phyloP scores from a whole-genome alignment of 2,797 vertebrate genomes.

The Hafferia zeledoni region DNA sequence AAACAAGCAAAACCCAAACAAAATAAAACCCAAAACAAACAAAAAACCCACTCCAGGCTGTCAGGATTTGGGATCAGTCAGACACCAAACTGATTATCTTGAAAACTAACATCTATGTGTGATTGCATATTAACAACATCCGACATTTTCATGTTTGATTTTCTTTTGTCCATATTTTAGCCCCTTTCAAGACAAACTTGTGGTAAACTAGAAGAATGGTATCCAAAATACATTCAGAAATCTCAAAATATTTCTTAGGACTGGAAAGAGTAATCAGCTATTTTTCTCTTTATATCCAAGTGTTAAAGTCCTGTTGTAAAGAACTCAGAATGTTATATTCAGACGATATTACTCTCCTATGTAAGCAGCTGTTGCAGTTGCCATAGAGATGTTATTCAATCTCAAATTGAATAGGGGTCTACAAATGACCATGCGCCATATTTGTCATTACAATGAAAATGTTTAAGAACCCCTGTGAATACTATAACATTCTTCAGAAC shows the following conservation, averaged over 20 bases:
- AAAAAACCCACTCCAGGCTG: neutral
- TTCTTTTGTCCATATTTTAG: neutral
- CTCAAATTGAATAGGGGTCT: neutral
- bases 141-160: neutral
- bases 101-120: neutral
- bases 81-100: neutral
- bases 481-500: neutral
- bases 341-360: neutral
- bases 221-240: neutral
- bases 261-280: neutral
- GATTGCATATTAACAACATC: neutral
- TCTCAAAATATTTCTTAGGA: neutral
- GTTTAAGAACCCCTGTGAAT: neutral
- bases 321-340: neutral
- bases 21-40: neutral
- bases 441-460: neutral
- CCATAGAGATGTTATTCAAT: slow-evolving; percentile 22
- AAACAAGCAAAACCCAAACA: neutral
- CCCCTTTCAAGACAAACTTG: neutral
- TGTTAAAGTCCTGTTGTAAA: neutral
- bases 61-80: neutral
- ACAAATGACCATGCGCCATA: neutral
- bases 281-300: neutral
- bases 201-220: neutral
- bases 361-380: neutral